Percentiles rank a stretch among this genome's conserved stretches.
Conservation (phyloP, 2,797 vertebrate genomes). For the Thunnus albacares region DNA sequence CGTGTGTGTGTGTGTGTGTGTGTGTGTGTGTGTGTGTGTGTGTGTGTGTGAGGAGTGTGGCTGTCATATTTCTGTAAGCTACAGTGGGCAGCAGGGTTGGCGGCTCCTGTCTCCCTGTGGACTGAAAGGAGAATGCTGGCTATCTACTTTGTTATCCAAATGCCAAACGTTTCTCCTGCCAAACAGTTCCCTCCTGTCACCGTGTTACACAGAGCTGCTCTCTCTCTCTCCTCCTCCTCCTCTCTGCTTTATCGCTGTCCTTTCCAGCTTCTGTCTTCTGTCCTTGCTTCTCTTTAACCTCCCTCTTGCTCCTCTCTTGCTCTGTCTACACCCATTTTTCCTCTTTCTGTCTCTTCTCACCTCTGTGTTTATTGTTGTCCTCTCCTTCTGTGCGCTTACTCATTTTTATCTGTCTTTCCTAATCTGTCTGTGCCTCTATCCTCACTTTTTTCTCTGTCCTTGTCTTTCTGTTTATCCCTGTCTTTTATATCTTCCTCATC, state of each 20-base stretch:
- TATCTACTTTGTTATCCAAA: slow-evolving; percentile 79
- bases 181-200: slow-evolving; percentile 70
- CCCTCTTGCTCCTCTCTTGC: background rate
- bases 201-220: slow-evolving; percentile 57
- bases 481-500: slow-evolving; percentile 18
- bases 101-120: slow-evolving; percentile 66
- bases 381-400: slow-evolving; percentile 24
- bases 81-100: slow-evolving; percentile 65
- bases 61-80: slow-evolving; percentile 66
- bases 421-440: slow-evolving; percentile 25
- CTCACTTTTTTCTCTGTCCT: slow-evolving; percentile 36
- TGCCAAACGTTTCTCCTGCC: slow-evolving; percentile 73
- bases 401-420: slow-evolving; percentile 39
- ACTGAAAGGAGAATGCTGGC: slow-evolving; percentile 64
- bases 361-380: slow-evolving; percentile 34
- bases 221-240: slow-evolving; percentile 26
- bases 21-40: slow-evolving; percentile 5
- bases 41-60: slow-evolving; percentile 19
- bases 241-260: slow-evolving; percentile 53
- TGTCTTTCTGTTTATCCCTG: slow-evolving; percentile 43
- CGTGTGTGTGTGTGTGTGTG: slow-evolving; percentile 1
- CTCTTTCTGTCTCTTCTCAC: slow-evolving; percentile 4
- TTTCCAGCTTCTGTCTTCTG: slow-evolving; percentile 42
- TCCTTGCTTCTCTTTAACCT: slow-evolving; percentile 35
- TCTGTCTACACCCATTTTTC: slow-evolving; percentile 1